Conservation (phyloP, 2,113 vertebrate genomes). For the Thryonomys swinderianus region DNA sequence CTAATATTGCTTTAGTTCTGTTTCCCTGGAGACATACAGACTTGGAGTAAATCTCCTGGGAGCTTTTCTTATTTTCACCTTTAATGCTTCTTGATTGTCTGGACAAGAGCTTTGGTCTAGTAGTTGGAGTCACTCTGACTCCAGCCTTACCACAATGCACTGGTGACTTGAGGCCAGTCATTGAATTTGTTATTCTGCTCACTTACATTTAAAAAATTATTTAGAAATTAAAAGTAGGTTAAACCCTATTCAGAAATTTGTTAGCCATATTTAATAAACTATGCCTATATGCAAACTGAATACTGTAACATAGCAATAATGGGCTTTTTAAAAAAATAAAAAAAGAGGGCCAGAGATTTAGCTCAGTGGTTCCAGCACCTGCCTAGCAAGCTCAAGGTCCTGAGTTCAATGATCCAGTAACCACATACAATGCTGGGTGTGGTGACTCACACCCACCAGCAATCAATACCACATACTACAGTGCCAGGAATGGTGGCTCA, state of each 20-base stretch:
- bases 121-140: neutral
- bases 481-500: no score
- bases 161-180: neutral
- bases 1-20: conserved; percentile 42
- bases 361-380: no score
- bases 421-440: no score
- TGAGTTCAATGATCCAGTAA: no score
- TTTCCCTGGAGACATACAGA: conserved; percentile 52
- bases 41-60: conserved; percentile 54
- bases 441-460: no score
- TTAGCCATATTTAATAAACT: neutral
- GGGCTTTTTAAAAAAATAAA: no score
- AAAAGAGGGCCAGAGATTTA: no score
- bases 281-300: neutral
- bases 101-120: neutral
- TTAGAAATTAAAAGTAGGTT: neutral
- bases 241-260: neutral
- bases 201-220: neutral
- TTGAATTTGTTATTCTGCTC: neutral
- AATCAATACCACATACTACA: no score
- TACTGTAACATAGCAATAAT: neutral
- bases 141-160: fast-evolving
- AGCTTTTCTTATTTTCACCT: conserved; percentile 35
- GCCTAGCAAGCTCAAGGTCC: no score
- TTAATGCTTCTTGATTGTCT: conserved; percentile 43